Evolutionary conservation across 2,113 vertebrate species (phyloP), one percentile per base, ranked within the genome.

Genomic region (Pteronura brasiliensis): DNA sequence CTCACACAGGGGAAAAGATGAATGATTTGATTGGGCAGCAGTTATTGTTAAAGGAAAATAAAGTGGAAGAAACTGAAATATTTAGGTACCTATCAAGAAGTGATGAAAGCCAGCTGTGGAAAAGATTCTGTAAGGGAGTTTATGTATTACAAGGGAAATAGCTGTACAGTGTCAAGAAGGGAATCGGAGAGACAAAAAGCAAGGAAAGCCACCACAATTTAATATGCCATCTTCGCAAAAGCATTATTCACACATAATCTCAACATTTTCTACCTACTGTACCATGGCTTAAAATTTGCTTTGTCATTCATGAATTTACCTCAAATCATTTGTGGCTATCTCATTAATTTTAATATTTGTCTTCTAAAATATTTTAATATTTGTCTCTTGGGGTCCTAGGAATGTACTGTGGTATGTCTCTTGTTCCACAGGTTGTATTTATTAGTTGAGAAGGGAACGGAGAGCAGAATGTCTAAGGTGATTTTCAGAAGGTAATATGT

Each of bases 81-180:
- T 98, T 97, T 97, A 97, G 93, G 90, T 84, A 97, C 57, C 90
- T 84, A 97, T 96, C 96, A 97, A 92, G 65, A 93, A 96, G 88
- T 97, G 95, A 97, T 96, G 94, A 97, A 96, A 96, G 81, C 94
- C 97, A 97, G 93, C 93, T 96, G 97, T 96, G 95, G 94, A 92
- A 94, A 98, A 97, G 20, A 94, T 80, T 96, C 96, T 84, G 55
- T 69, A 84, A 84, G 89, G 87, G 88, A 74, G 59, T 97, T 97
- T 97, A 96, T 90, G 71, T 85, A 90, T 79, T 85, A 63, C 92
- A 91, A 87, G 97, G 96, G 97, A 98, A 97, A 95, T 96, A 81
- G 82, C 95, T 97, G 94, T 59, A 49, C 86, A 84, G 49, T 90
- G 94, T 97, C 95, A 97, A 96, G 90, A 81, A 92, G 74, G 90